Evolutionary conservation across 2,797 vertebrate genomes (phyloP), one percentile per base, ranked within the genome.

Genomic region (Ambastaia sidthimunki): DNA sequence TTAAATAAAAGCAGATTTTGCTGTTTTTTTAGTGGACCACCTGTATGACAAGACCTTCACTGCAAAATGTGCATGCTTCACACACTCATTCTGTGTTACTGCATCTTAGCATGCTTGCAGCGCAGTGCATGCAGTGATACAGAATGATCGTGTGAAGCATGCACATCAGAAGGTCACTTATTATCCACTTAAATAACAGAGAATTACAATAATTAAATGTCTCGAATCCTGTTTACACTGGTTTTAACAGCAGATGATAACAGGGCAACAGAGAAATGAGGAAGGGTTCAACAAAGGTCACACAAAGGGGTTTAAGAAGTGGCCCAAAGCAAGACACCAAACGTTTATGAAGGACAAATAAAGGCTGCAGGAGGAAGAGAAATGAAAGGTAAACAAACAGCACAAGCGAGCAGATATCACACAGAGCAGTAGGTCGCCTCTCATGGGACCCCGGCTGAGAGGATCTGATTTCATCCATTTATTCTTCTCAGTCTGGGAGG

Each of bases 391-490:
- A 78, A 84, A 87, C 74, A 85, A 84, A 83, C 80, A 83, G 74
- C 60, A 65, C 44, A 78, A 79, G 66, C 11, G 41, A 80, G 55
- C 77, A 78, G 66, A 59, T 75, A 80, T 59, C 48, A 82, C 74
- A 76, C 19, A 12, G 60, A 78, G 62, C 77, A 69, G 68, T 66
- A 71, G 71, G 81, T 44, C 74, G 28, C 52, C 37, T 83, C 76
- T 82, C 78, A 67, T 31, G 77, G 74, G 83, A 65, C 50, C 71
- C 77, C 72, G 50, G 47, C 70, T 63, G 44, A 59, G 47, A 82
- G 73, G 78, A 76, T 87, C 82, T 77, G 62, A 83, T 85, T 87
- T 82, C 84, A 78, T 70, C 63, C 78, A 84, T 78, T 83, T 80
- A 77, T 76, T 78, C 75, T 68, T 37, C 71, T 55, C 55, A 19